Percentiles rank a stretch among this genome's conserved stretches.
These are phyloP conservation scores for Euclidia mi DNA, from an alignment of 2,888 invertebrate genomes.

Conservation along the genomic window DNA sequence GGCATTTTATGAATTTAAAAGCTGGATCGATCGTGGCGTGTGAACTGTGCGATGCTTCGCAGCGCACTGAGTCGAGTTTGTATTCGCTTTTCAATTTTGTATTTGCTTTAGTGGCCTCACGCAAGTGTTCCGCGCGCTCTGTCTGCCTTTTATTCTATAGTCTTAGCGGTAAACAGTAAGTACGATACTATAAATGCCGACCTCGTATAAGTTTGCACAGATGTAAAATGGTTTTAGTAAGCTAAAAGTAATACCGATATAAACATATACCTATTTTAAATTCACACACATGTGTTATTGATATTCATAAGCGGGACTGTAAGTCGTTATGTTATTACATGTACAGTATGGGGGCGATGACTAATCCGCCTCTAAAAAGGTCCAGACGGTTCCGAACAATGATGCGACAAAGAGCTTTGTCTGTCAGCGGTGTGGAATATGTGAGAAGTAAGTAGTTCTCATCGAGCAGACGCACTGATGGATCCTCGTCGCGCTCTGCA, in stretches of 20 bases:
- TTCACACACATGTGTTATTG: conserved; percentile 24
- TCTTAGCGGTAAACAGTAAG: neutral
- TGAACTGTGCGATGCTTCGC: no score
- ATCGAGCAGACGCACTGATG: conserved; percentile 67
- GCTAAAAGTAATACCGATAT: conserved; percentile 28
- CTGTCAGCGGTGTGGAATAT: conserved; percentile 72
- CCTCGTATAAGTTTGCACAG: conserved; percentile 46
- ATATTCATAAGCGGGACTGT: conserved; percentile 23
- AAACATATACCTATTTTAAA: conserved; percentile 18
- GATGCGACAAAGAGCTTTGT: conserved; percentile 71
- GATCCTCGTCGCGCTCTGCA: conserved; percentile 65
- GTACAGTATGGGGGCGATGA: conserved; percentile 42
- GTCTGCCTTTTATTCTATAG: no score
- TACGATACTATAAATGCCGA: neutral
- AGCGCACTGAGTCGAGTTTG: no score
- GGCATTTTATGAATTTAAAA: no score
- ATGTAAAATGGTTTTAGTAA: conserved; percentile 33
- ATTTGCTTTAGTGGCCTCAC: no score
- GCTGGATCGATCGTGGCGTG: no score
- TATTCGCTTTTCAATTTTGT: no score
- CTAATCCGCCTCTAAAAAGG: conserved; percentile 57
- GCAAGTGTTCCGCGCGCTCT: no score
- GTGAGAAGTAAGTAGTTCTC: conserved; percentile 81
- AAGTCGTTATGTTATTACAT: conserved; percentile 26
- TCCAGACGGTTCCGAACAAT: conserved; percentile 58